Percentiles rank a stretch among this genome's conserved stretches.
phyloP scores from a whole-genome alignment of 2,113 vertebrate species.

The Thalassarche chlororhynchos region DNA sequence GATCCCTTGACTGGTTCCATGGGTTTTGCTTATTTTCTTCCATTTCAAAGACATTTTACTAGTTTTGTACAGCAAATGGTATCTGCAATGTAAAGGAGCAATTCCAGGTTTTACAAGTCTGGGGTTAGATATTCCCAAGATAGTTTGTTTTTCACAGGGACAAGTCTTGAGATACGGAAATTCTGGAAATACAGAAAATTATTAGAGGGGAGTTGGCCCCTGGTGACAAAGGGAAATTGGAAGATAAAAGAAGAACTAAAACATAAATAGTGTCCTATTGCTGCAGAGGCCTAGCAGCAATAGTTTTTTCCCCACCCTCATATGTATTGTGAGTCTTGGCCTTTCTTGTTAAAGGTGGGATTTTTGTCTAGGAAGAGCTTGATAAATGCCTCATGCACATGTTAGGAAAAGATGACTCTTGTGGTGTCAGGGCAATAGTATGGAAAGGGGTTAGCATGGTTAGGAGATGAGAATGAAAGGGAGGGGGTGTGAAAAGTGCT shows the following conservation, averaged over 20 bases:
- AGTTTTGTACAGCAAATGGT: background rate
- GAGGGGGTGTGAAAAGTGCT: fast-evolving
- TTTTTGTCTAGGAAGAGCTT: background rate
- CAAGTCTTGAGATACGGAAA: background rate
- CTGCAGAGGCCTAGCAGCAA: background rate
- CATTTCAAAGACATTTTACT: background rate
- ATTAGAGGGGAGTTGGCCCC: background rate
- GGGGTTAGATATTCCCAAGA: background rate
- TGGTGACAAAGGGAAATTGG: background rate
- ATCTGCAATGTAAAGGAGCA: background rate
- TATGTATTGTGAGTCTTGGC: background rate
- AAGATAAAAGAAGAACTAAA: background rate
- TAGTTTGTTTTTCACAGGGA: background rate
- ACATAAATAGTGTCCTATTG: background rate
- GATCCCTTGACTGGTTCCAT: background rate
- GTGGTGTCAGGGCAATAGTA: background rate
- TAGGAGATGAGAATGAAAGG: background rate
- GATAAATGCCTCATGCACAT: background rate
- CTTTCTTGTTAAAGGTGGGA: background rate
- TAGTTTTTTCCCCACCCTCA: background rate
- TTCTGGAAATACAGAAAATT: background rate
- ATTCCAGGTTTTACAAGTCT: background rate
- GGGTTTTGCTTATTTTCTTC: background rate
- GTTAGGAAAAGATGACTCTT: background rate
- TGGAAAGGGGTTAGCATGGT: background rate